Percentiles rank a stretch among this genome's conserved stretches.
These are phyloP conservation scores for Deroplatys truncata DNA, from an alignment of 2,888 invertebrate genomes.

Conservation along the genomic window DNA sequence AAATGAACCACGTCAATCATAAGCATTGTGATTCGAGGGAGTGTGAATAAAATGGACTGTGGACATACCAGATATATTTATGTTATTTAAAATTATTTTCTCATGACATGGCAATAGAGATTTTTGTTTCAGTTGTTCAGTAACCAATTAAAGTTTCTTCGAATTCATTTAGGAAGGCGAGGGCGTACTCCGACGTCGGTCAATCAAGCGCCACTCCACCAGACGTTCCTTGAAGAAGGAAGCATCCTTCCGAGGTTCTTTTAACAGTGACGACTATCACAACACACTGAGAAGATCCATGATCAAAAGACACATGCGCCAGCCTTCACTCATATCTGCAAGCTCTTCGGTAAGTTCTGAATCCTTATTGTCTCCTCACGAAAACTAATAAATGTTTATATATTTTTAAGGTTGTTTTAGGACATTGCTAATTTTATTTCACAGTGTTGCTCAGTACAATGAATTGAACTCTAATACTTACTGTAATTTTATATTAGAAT, in stretches of 20 bases:
- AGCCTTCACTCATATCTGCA: not conserved
- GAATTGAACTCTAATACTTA: too few relatives aligned
- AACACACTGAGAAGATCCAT: not conserved
- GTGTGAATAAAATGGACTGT: too few relatives aligned
- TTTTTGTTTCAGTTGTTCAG: not conserved
- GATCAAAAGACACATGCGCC: not conserved
- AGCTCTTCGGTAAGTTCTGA: not conserved
- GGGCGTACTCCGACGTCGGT: not conserved
- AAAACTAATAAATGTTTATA: too few relatives aligned
- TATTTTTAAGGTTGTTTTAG: too few relatives aligned
- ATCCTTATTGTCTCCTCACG: not conserved
- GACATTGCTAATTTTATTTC: too few relatives aligned
- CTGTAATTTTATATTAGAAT: too few relatives aligned
- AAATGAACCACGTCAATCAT: too few relatives aligned
- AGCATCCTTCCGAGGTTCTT: not conserved
- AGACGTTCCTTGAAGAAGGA: not conserved
- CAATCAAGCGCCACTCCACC: not conserved
- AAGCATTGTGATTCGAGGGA: too few relatives aligned
- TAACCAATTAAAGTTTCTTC: not conserved
- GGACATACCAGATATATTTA: too few relatives aligned
- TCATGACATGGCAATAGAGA: too few relatives aligned
- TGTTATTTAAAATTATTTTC: too few relatives aligned
- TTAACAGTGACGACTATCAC: not conserved
- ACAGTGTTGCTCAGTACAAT: too few relatives aligned
- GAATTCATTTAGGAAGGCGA: not conserved